Evolutionary conservation across 2,113 vertebrate genomes (phyloP).

Genomic region (Caranx ignobilis): DNA sequence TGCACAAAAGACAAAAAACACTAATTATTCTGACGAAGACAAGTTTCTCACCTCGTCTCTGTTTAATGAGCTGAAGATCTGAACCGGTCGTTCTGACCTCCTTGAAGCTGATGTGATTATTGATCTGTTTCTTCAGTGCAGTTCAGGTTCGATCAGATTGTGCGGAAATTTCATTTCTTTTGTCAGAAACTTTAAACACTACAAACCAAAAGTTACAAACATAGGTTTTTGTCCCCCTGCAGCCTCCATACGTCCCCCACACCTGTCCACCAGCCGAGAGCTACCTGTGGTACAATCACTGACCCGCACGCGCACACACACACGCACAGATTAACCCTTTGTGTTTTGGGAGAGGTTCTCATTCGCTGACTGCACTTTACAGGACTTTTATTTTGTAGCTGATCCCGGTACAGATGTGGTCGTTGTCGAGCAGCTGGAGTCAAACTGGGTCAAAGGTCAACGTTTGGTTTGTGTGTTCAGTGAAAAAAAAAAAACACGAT

Average conservation of each 20-base stretch:
- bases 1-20: no score
- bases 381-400: constrained; percentile 38
- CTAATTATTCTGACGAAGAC: no score
- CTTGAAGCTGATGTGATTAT: no score
- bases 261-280: background rate
- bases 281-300: constrained; percentile 56
- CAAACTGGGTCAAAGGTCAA: constrained; percentile 12
- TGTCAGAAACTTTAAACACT: background rate
- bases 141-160: background rate
- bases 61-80: no score
- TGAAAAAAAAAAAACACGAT: background rate
- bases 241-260: constrained; percentile 23
- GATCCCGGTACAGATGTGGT: constrained; percentile 63
- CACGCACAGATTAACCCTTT: background rate
- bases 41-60: no score
- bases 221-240: constrained; percentile 8
- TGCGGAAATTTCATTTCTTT: no score
- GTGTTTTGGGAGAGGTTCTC: constrained; percentile 66
- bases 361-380: constrained; percentile 82
- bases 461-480: constrained; percentile 26
- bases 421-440: constrained; percentile 39
- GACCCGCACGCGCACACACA: background rate
- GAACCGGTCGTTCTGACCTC: no score
- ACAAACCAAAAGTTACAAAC: background rate
- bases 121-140: background rate